Evolutionary conservation across 2,113 vertebrate species (phyloP).

Genomic region (Corydoras sp.): DNA sequence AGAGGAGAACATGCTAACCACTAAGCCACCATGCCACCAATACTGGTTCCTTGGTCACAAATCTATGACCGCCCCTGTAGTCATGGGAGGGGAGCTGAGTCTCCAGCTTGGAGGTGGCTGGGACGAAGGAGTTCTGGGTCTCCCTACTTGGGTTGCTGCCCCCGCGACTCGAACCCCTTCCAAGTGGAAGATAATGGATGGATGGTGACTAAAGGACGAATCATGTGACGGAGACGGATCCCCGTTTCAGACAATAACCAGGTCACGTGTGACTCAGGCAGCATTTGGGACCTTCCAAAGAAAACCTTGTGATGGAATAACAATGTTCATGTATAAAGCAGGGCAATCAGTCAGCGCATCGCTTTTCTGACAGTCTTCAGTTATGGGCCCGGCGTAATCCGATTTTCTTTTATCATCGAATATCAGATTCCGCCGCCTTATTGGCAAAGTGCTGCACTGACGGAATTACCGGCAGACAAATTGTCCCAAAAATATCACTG

Average conservation of each 20-base stretch:
- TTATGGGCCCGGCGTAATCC: constrained; percentile 69
- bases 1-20: too few relatives aligned
- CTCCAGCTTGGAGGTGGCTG: too few relatives aligned
- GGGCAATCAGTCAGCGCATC: constrained; percentile 68
- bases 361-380: constrained; percentile 68
- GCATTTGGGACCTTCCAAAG: constrained; percentile 57
- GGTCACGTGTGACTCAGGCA: constrained; percentile 54
- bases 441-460: constrained; percentile 65
- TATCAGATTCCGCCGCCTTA: constrained; percentile 70
- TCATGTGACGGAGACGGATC: constrained; percentile 56
- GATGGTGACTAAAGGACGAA: too few relatives aligned
- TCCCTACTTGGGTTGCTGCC: too few relatives aligned
- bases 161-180: too few relatives aligned
- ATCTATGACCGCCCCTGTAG: too few relatives aligned
- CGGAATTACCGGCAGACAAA: constrained; percentile 44
- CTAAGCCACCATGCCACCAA: too few relatives aligned
- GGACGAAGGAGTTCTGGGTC: too few relatives aligned
- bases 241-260: constrained; percentile 63
- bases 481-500: constrained; percentile 39
- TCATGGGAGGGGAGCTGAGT: too few relatives aligned
- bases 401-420: constrained; percentile 70
- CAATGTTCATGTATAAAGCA: constrained; percentile 65
- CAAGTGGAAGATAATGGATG: too few relatives aligned
- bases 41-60: too few relatives aligned
- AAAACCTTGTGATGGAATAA: constrained; percentile 65